Base-by-base conservation (phyloP, 1,140 invertebrate species). In the Zophobas morio region DNA sequence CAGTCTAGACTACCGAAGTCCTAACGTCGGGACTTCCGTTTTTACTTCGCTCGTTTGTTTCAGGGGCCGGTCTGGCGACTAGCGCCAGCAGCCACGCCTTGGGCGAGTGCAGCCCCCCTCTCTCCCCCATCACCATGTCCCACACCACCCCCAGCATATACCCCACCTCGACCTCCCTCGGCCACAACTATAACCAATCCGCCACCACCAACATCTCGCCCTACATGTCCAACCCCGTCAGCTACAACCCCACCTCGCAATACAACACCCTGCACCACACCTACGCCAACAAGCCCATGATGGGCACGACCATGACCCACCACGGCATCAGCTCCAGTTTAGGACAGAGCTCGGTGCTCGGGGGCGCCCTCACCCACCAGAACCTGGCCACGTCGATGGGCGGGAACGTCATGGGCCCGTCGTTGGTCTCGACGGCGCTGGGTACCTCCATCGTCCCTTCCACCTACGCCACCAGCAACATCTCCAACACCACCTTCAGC, bases 401-500 rank as follows among this genome's bases (percentile, higher is more conserved):
- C 42, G 37, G 34, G 0, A 85, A 51, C 80, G 88, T 77, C 82
- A 86, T 81, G 87, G 88, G 80, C 0, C 37, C 70, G 6, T 75
- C 81, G 2, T 76, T 79, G 36, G 75, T 79, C 6, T 80, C 80
- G 6, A 88, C 86, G 71, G 81, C 88, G 6, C 86, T 88, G 2
- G 86, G 82, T 3, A 87, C 84, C 39, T 86, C 87, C 6, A 88
- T 89, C 81, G 84, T 89, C 63, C 86, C 88, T 82, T 82, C 83
- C 78, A 89, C 73, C 84, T 88, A 82, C 85, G 88, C 86, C 78
- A 85, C 89, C 66, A 87, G 84, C 8, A 85, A 86, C 2, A 87
- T 88, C 6, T 88, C 89, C 35, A 90, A 89, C 82, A 88, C 90
- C 34, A 90, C 89, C 0, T 92, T 91, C 78, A 89, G 90, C 51